These are phyloP conservation scores for Hippolais icterina DNA, from an alignment of 2,113 vertebrate species.

Conservation along the genomic window DNA sequence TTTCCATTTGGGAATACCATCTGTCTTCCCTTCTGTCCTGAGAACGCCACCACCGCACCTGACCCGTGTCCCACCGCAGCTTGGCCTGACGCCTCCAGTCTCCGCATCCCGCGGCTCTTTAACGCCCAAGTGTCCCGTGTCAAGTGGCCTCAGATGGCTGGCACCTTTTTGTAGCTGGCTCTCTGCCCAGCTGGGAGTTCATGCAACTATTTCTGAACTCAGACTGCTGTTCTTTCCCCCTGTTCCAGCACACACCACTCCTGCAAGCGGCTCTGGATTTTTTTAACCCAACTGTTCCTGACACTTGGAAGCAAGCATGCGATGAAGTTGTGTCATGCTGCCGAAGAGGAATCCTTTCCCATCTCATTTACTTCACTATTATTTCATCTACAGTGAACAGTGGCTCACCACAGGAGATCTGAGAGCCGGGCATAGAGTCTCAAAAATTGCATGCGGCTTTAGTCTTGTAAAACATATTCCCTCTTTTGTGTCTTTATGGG, in stretches of 20 bases:
- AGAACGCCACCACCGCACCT: not conserved
- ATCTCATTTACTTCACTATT: not conserved
- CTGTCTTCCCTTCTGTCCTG: conserved; percentile 54
- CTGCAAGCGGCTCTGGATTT: not conserved
- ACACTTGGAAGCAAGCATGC: not conserved
- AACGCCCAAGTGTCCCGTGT: not conserved
- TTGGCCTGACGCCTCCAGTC: not conserved
- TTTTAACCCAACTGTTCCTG: not conserved
- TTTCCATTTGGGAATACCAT: conserved; percentile 57
- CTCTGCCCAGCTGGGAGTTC: conserved; percentile 31
- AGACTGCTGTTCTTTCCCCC: not conserved
- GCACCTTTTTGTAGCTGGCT: conserved; percentile 55
- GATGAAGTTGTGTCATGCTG: not conserved
- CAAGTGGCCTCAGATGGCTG: conserved; percentile 41
- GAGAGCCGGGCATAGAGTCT: not conserved
- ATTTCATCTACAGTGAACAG: not conserved
- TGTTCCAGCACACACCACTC: not conserved
- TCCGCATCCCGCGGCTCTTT: not conserved
- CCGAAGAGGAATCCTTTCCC: not conserved
- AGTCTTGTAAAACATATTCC: conserved; percentile 31
- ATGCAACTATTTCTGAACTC: conserved; percentile 12
- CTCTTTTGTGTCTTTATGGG: not conserved
- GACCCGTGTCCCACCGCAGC: not conserved
- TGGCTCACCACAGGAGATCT: not conserved
- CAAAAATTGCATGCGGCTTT: not conserved